Evolutionary conservation across 2,888 invertebrate genomes (phyloP).

Genomic region (Bellardia bayeri): DNA sequence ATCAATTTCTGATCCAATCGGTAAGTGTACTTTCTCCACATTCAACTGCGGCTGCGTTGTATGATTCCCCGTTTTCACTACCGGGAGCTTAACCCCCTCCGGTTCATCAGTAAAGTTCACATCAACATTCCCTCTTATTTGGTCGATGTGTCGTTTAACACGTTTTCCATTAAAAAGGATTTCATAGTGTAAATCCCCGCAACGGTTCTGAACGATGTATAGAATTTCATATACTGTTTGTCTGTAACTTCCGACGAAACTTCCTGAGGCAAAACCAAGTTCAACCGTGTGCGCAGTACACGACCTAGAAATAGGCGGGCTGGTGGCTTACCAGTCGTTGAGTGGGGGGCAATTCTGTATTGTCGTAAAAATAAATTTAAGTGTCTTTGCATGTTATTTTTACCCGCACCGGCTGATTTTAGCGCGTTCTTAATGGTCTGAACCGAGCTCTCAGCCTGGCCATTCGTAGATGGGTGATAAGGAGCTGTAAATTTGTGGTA

Average conservation of each 20-base stretch:
- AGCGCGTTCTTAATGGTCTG: slow-evolving; percentile 18
- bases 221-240: slow-evolving; percentile 34
- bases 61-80: too few relatives aligned
- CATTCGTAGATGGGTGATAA: slow-evolving; percentile 28
- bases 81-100: too few relatives aligned
- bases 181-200: slow-evolving; percentile 17
- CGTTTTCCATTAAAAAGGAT: slow-evolving; percentile 35
- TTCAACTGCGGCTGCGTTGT: too few relatives aligned
- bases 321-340: slow-evolving; percentile 33
- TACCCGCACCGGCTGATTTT: not conserved
- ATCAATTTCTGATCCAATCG: too few relatives aligned
- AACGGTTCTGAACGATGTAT: not conserved
- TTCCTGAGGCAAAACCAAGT: slow-evolving; percentile 34
- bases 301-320: slow-evolving; percentile 15
- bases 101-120: not conserved
- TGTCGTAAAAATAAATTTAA: slow-evolving; percentile 34
- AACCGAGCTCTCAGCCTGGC: slow-evolving; percentile 40
- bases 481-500: slow-evolving; percentile 31
- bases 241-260: not conserved
- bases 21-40: too few relatives aligned
- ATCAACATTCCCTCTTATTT: not conserved
- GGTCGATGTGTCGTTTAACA: slow-evolving; percentile 36
- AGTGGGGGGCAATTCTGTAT: slow-evolving; percentile 47
- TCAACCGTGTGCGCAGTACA: not conserved
- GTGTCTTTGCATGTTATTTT: slow-evolving; percentile 15